Base-by-base conservation (phyloP, 2,113 vertebrate genomes). In the Periophthalmus modestus region DNA sequence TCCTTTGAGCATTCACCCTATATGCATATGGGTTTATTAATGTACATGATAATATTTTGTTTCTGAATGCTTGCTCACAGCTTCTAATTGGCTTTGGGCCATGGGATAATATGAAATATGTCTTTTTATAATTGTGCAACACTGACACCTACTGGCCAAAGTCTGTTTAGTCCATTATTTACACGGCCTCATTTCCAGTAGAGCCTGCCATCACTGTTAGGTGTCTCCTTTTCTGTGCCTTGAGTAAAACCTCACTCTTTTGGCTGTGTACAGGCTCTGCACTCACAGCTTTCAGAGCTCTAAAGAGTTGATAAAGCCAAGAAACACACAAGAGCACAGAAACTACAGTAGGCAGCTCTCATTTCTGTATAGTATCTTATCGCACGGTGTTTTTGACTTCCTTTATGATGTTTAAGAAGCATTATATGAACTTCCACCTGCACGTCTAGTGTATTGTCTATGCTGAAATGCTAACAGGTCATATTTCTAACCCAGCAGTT, bases 181-280 rank as follows among this genome's bases (percentile, higher is more conserved):
- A 18, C 74, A 68, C 82, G 73, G 81, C 82, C 68, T 73, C 67
- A 39, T 73, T 70, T 77, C 54, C 54, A 74, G 82, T 79, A 71
- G 58, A 65, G 74, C 48, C 68, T 74, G 43, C 70, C 75, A 69
- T 69, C 69, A 58, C 66, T 79, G 48, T 73, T 79, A 36, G 78
- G 82, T 73, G 80, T 91, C 77, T 88, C 67, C 71, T 83, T 68
- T 88, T 78, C 79, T 77, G 92, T 94, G 93, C 93, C 93, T 94
- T 93, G 75, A 68, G 77, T 84, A 82, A 84, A 85, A 76, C 74
- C 67, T 89, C 84, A 84, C 81, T 73, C 78, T 75, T 85, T 82
- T 76, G 79, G 74, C 61, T 80, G 75, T 69, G 66, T 71, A 66
- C 66, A 80, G 68, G n/a, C 72, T 21, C 72, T 75, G 50, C 55